These are phyloP conservation scores for Venustaconcha ellipsiformis DNA, from an alignment of 1,140 invertebrate genomes.

Conservation along the genomic window DNA sequence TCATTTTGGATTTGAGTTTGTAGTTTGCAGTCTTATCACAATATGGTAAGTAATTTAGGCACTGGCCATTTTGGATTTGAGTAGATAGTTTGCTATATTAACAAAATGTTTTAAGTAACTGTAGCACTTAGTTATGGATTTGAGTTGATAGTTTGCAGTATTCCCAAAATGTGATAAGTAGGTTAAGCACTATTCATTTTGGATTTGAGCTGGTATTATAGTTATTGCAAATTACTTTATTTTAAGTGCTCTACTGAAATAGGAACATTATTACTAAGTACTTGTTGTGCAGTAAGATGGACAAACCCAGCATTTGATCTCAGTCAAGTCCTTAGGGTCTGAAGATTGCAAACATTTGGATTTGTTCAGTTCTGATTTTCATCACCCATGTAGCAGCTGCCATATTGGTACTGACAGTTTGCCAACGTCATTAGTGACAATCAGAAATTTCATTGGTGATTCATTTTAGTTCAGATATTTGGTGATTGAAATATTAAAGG, in stretches of 20 bases:
- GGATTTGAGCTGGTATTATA: slow-evolving; percentile 72
- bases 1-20: not conserved
- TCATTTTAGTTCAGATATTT: not conserved
- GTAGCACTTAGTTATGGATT: no score
- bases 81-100: not conserved
- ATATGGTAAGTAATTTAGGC: not conserved
- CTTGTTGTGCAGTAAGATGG: no score
- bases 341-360: no score
- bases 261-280: no score
- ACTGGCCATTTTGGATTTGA: not conserved
- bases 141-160: slow-evolving; percentile 52
- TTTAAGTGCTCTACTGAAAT: no score
- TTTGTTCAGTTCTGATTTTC: no score
- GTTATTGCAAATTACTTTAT: not conserved
- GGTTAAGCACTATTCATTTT: slow-evolving; percentile 40
- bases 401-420: no score
- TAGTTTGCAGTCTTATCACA: not conserved
- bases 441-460: slow-evolving; percentile 71
- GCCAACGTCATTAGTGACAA: no score
- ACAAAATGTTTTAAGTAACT: no score
- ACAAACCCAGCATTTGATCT: no score
- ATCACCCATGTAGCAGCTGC: no score
- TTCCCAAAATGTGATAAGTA: slow-evolving; percentile 61
- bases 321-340: no score
- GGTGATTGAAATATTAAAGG: not conserved